Base-by-base conservation (phyloP, 2,888 invertebrate species). In the Andrena bucephala region DNA sequence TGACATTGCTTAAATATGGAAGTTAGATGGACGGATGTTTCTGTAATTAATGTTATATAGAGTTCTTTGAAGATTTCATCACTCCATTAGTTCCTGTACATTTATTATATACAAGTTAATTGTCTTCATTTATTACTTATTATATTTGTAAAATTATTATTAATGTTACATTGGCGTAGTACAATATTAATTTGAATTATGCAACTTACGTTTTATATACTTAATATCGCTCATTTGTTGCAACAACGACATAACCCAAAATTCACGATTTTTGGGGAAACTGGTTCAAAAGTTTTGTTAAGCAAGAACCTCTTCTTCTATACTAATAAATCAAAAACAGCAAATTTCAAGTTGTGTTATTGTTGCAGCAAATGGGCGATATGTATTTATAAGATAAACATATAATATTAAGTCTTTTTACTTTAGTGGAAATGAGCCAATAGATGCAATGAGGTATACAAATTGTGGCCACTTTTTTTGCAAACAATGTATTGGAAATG, bases 381-480 rank as follows among this genome's bases (percentile, higher is more conserved):
- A 31, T 29, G 13, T 63, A 24, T 63, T 8, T 16, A 8, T 24
- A 3, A 20, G 2, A 57, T 42, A 27, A 57, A 36, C 52, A n/a
- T 50, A 52, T 36, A 20, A 36, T 5, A 20, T 20, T 70, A 50
- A 48, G 59, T 31, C 7, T 57, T 24, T 62, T 27, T 60, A 42
- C 50, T 72, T 7, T 20, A 88, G 83, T 69, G 76, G 72, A 33
- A 77, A 24, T 33, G 83, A 81, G 66, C 88, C 87, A 59, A 65
- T 78, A 31, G 70, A 72, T 50, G 88, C 92, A 24, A 69, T 82
- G 7, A 86, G 87, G 59, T 87, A 88, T 10, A 63, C 62, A 0
- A 89, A 50, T 60, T 92, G 92, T 27, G 89, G 84, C 5, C 92
- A 92, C 52, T 87, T 90, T 36, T 91, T 92, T 59, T 92, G 92